These are phyloP conservation scores for Huso huso DNA, from an alignment of 2,797 vertebrate genomes.

Conservation along the genomic window DNA sequence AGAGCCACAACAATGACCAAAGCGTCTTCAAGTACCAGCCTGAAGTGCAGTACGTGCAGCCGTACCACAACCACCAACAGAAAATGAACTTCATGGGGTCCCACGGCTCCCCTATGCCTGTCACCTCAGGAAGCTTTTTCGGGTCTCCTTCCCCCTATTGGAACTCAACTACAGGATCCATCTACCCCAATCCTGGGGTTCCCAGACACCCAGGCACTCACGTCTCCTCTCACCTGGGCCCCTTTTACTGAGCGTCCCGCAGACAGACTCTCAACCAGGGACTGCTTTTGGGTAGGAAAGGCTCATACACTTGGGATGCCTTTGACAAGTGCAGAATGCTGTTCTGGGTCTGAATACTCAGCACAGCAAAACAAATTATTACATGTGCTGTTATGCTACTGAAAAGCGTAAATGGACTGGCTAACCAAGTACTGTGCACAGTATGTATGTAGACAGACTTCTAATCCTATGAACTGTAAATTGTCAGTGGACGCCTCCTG, in stretches of 20 bases:
- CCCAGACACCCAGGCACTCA: constrained; percentile 56
- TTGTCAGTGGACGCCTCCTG: too few species aligned
- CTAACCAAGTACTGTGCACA: too few species aligned
- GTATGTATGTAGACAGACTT: too few species aligned
- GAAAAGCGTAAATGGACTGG: too few species aligned
- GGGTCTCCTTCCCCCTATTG: constrained; percentile 52
- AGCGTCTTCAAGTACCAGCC: constrained; percentile 58
- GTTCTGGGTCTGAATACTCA: background rate
- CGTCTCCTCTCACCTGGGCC: constrained; percentile 54
- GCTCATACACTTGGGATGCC: background rate
- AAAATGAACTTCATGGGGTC: constrained; percentile 67
- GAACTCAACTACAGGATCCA: constrained; percentile 58
- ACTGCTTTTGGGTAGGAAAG: background rate
- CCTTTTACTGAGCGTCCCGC: constrained; percentile 50
- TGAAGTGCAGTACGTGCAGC: constrained; percentile 55
- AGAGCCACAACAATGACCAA: constrained; percentile 56
- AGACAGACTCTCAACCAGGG: background rate
- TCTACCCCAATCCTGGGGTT: constrained; percentile 59
- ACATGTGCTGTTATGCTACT: background rate
- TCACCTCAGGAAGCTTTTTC: constrained; percentile 57
- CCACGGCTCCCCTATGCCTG: constrained; percentile 53
- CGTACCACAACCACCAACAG: constrained; percentile 71
- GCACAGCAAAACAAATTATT: background rate
- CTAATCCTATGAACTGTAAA: too few species aligned
- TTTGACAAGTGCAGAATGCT: too few species aligned